A percentile compares a stretch with the other conserved stretches of the same genome.
These are phyloP conservation scores for Ophion ventricosus DNA, from an alignment of 2,888 invertebrate species.

Conservation along the genomic window DNA sequence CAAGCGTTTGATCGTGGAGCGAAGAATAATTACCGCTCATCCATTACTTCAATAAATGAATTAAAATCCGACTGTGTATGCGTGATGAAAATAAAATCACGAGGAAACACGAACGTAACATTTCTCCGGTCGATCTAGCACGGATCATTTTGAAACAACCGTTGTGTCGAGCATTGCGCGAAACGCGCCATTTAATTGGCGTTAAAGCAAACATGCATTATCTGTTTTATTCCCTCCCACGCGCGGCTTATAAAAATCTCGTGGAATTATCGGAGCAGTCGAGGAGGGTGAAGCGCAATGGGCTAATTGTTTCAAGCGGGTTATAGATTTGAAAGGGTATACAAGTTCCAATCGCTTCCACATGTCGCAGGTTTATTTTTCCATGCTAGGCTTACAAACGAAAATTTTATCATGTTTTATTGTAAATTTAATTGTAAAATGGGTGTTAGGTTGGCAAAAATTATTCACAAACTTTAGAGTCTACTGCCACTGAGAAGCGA, in stretches of 20 bases:
- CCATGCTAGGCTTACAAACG: not conserved
- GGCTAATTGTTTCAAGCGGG: not conserved
- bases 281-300: not conserved
- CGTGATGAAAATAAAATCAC: not conserved
- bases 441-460: too few species aligned
- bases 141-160: not conserved
- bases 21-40: not conserved
- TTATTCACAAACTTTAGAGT: too few species aligned
- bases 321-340: not conserved
- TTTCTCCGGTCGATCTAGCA: conserved; percentile 10
- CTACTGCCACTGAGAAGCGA: too few species aligned
- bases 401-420: not conserved
- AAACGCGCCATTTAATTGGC: conserved; percentile 49
- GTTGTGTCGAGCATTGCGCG: not conserved
- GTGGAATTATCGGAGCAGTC: not conserved
- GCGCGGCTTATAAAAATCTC: not conserved
- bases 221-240: conserved; percentile 5
- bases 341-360: not conserved
- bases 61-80: not conserved
- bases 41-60: not conserved
- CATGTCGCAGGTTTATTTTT: not conserved
- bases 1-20: too few species aligned
- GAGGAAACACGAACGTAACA: not conserved
- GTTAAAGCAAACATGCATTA: conserved; percentile 1
- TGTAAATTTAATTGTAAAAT: not conserved